Evolutionary conservation across 1,140 invertebrate genomes (phyloP).

Genomic region (Lordiphosa stackelbergi): DNA sequence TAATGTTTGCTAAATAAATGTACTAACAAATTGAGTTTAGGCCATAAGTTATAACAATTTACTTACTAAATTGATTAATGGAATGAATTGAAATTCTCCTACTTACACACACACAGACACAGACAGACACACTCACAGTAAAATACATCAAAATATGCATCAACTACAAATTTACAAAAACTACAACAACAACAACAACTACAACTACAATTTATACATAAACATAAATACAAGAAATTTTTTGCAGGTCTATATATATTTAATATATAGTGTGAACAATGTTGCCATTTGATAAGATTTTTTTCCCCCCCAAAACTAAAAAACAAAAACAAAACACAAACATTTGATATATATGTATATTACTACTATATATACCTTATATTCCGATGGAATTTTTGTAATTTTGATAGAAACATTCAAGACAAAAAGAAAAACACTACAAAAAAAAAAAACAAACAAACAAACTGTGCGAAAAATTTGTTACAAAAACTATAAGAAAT

Average conservation of each 20-base stretch:
- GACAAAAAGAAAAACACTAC: conserved; percentile 38
- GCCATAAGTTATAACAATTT: conserved; percentile 32
- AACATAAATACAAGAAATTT: conserved; percentile 50
- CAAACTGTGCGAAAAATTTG: conserved; percentile 42
- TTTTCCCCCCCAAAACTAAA: conserved; percentile 49
- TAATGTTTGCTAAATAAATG: conserved; percentile 54
- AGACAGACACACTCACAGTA: no score
- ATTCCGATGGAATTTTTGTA: conserved; percentile 71
- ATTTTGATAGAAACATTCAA: conserved; percentile 74
- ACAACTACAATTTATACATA: conserved; percentile 27
- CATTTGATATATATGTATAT: conserved; percentile 66
- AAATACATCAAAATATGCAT: conserved; percentile 27
- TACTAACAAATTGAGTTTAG: conserved; percentile 46
- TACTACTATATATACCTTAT: conserved; percentile 61
- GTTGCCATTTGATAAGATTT: conserved; percentile 73
- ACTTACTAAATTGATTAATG: conserved; percentile 11
- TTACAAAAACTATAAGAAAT: conserved; percentile 54
- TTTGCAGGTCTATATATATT: conserved; percentile 60
- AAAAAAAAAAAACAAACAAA: conserved; percentile 19
- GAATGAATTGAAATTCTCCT: not conserved
- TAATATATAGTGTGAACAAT: conserved; percentile 65
- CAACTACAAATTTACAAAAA: conserved; percentile 48
- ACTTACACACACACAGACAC: no score
- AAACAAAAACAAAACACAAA: conserved; percentile 20
- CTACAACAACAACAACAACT: conserved; percentile 39